Conservation (phyloP, 2,113 vertebrate species). For the Lates calcarifer region DNA sequence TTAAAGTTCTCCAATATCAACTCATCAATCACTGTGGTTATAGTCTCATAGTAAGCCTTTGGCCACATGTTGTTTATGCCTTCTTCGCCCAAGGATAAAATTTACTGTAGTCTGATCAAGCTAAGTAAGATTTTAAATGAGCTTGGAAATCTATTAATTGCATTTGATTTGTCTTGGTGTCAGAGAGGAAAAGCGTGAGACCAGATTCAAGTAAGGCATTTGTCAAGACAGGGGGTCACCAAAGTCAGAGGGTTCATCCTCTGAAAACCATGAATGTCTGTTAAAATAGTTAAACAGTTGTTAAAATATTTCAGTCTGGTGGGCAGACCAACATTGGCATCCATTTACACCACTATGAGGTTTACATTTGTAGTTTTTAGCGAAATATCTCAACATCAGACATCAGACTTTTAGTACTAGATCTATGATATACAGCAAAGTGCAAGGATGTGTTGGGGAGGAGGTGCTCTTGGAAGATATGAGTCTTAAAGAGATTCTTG, state of each 20-base stretch:
- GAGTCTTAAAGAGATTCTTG: too few relatives aligned
- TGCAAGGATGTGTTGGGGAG: too few relatives aligned
- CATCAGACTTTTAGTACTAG: too few relatives aligned
- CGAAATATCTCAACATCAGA: too few relatives aligned
- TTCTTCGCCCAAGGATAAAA: background rate
- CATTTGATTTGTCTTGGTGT: background rate
- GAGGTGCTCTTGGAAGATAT: too few relatives aligned
- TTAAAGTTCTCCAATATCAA: constrained; percentile 17
- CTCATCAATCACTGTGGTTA: constrained; percentile 34
- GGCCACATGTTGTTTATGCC: constrained; percentile 23
- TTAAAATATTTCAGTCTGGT: background rate
- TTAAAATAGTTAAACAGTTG: background rate
- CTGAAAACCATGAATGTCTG: background rate
- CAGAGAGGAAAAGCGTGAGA: background rate
- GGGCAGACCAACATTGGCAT: background rate
- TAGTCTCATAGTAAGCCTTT: background rate
- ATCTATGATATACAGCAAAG: too few relatives aligned
- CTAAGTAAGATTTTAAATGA: constrained; percentile 19
- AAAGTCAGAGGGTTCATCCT: background rate
- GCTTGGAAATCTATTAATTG: background rate
- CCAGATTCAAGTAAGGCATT: background rate
- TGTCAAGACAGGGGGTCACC: background rate
- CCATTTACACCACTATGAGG: background rate
- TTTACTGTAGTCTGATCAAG: background rate
- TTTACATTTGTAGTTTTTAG: too few relatives aligned